phyloP scores from a whole-genome alignment of 2,113 vertebrate genomes.

The Pelmatolapia mariae region DNA sequence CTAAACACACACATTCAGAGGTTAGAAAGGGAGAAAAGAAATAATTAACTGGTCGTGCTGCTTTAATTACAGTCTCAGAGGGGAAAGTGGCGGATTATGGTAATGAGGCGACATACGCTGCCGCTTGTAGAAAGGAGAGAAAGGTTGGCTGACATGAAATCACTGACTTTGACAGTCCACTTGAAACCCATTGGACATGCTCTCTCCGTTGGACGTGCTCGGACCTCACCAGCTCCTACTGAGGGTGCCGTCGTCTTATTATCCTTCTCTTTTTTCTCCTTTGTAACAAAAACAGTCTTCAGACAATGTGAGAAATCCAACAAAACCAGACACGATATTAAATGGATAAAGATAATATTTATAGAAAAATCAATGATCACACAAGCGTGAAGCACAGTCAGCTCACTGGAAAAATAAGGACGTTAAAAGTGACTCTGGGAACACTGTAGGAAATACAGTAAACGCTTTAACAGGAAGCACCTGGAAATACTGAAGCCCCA shows the following conservation, averaged over 20 bases:
- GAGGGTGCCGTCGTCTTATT: not conserved
- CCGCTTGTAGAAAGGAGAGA: conserved; percentile 77
- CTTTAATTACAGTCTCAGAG: conserved; percentile 94
- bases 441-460: not conserved
- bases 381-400: not conserved
- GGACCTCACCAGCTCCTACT: not conserved
- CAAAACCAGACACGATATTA: not conserved
- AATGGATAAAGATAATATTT: not conserved
- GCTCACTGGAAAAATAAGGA: not conserved
- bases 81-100: conserved; percentile 93
- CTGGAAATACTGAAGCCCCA: not conserved
- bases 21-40: conserved; percentile 64
- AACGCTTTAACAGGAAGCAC: not conserved
- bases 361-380: not conserved
- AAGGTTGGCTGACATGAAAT: conserved; percentile 82
- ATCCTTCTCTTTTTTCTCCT: accelerated
- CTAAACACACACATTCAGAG: conserved; percentile 73
- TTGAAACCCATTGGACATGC: conserved; percentile 79
- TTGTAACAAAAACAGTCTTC: not conserved
- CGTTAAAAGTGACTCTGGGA: not conserved
- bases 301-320: not conserved
- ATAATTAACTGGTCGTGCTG: conserved; percentile 87
- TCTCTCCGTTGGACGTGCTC: conserved; percentile 29
- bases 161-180: conserved; percentile 80
- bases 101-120: conserved; percentile 88